phyloP scores from a whole-genome alignment of 2,797 vertebrate genomes.

The Galagoides demidoff region DNA sequence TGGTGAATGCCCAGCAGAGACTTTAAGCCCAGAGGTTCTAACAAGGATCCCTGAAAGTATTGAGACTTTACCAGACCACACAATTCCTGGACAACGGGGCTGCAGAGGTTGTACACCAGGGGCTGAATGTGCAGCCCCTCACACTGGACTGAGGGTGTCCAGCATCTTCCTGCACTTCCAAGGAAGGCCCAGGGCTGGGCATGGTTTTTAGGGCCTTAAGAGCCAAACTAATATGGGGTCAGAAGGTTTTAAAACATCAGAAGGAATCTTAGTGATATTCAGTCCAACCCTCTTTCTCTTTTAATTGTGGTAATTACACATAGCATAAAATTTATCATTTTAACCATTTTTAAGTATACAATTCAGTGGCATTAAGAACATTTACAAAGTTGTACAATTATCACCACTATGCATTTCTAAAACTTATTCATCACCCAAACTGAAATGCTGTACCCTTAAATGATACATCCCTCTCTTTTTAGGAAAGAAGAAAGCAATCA shows the following conservation, averaged over 20 bases:
- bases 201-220: not conserved
- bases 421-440: not conserved
- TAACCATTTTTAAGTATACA: not conserved
- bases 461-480: not conserved
- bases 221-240: not conserved
- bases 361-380: not conserved
- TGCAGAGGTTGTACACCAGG: fast-evolving
- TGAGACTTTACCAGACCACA: not conserved
- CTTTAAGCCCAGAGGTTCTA: not conserved
- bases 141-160: not conserved
- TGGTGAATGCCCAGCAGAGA: not conserved
- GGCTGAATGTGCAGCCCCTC: not conserved
- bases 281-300: not conserved
- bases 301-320: not conserved
- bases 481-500: not conserved
- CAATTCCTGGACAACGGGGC: not conserved
- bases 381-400: not conserved
- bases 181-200: not conserved
- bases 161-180: not conserved
- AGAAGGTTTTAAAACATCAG: not conserved
- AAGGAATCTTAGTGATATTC: not conserved
- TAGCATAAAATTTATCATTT: not conserved
- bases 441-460: not conserved
- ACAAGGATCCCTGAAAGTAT: not conserved
- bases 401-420: not conserved